Conservation (phyloP, 2,888 invertebrate genomes). For the Erynnis tages region DNA sequence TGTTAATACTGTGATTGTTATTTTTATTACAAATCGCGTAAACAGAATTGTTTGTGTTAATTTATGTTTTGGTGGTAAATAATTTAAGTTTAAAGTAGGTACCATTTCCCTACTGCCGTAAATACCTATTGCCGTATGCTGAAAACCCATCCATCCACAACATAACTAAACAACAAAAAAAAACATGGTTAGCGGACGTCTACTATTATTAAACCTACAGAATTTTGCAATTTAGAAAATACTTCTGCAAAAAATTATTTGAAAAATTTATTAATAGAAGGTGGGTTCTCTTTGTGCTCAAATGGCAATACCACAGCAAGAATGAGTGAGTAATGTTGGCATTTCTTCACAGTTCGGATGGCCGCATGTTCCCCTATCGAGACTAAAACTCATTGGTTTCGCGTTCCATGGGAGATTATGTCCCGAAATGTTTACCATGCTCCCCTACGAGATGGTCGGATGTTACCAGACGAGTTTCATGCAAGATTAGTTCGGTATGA, state of each 20-base stretch:
- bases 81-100: too few relatives aligned
- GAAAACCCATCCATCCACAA: too few relatives aligned
- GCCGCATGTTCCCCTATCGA: constrained; percentile 40
- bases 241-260: neutral
- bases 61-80: too few relatives aligned
- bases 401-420: constrained; percentile 64
- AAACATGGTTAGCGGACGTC: too few relatives aligned
- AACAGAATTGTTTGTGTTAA: too few relatives aligned
- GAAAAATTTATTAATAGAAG: neutral
- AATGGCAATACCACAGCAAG: neutral
- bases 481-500: constrained; percentile 48
- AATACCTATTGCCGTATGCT: too few relatives aligned
- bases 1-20: too few relatives aligned
- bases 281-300: neutral
- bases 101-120: too few relatives aligned
- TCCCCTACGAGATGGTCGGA: constrained; percentile 37
- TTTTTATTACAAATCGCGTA: too few relatives aligned
- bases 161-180: too few relatives aligned
- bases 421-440: constrained; percentile 51
- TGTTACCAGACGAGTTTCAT: constrained; percentile 46
- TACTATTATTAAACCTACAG: too few relatives aligned
- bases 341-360: constrained; percentile 51
- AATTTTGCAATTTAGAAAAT: too few relatives aligned
- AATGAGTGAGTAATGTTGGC: constrained; percentile 51
- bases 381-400: constrained; percentile 57